Percentiles rank a stretch among this genome's conserved stretches.
These are phyloP conservation scores for Isaurus tuberculatus DNA, from an alignment of 92 coral and sea anemone species.

Conservation along the genomic window DNA sequence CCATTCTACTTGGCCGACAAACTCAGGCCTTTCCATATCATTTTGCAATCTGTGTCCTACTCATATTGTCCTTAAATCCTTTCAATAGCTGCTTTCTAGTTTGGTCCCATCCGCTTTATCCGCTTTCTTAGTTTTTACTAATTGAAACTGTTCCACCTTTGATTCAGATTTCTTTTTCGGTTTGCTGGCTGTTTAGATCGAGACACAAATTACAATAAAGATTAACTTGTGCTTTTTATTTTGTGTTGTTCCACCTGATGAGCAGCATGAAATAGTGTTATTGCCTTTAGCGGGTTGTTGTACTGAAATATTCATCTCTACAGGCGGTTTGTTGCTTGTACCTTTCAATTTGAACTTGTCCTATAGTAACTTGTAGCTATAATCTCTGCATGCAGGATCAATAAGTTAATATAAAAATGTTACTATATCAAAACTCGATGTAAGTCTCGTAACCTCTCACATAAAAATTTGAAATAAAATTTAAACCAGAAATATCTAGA, in stretches of 20 bases:
- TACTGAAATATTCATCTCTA: conserved; percentile 28
- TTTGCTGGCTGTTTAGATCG: background rate
- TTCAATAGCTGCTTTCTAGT: conserved; percentile 34
- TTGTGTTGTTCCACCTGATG: conserved; percentile 39
- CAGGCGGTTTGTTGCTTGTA: conserved; percentile 10
- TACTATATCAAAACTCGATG: too few species aligned
- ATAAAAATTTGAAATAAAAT: too few species aligned
- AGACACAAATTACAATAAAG: conserved; percentile 4
- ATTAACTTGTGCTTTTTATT: conserved; percentile 22
- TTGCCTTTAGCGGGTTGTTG: background rate
- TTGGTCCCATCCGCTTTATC: background rate
- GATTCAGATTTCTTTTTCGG: background rate
- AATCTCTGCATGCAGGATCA: background rate
- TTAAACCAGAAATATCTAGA: too few species aligned
- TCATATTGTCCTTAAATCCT: conserved; percentile 2
- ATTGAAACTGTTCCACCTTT: conserved; percentile 8
- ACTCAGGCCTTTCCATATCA: conserved; percentile 40
- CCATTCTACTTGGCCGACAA: conserved; percentile 55
- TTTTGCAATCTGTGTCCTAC: background rate
- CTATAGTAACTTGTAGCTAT: background rate
- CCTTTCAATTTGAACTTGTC: background rate
- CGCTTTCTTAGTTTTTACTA: background rate
- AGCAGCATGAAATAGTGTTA: background rate
- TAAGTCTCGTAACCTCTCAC: too few species aligned
- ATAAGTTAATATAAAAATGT: too few species aligned